Evolutionary conservation across 1,140 invertebrate species (phyloP), one percentile per base, ranked within the genome.

Genomic region (Chelonus insularis): DNA sequence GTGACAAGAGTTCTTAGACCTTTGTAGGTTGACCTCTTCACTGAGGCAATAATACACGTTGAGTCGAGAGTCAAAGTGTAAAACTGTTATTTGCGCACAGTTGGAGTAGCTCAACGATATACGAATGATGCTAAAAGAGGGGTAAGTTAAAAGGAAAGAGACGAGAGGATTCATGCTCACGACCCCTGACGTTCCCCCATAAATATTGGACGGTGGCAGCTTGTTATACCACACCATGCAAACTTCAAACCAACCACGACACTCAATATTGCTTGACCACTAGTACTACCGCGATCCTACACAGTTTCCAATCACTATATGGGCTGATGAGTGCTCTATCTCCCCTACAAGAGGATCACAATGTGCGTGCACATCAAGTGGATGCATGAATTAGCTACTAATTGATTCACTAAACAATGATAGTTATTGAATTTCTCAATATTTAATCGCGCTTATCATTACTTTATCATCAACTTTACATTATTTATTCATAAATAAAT

Each of bases 201-300:
- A 80, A 79, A 80, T 78, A 78, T 80, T 68, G 68, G 60, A 60
- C 64, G 63, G 66, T 79, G 78, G 72, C 77, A 78, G 78, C 76
- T 79, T 78, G 78, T 80, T 79, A 80, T 73, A 71, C 72, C 64
- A 68, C 72, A 56, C 63, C 67, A 70, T 70, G 64, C 34, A 32
- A 73, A 74, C 75, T 74, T 77, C 70, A 68, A 75, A 74, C 71
- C 70, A 62, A 78, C 69, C 74, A 72, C 73, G 72, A 72, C 68
- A 72, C 68, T 72, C 77, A 60, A 60, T 60, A 60, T 54, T 12
- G 48, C 39, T 34, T 39, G 48, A 54, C 50, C 58, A 54, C 58
- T 54, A 48, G 48, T 54, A 54, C 51, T 12, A 25, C 32, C 25
- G 12, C 25, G 25, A 29, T 29, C 25, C 25, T 29, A 29, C 7